Base-by-base conservation (phyloP, 64 coral and sea anemone species). In the Acropora tenuis region DNA sequence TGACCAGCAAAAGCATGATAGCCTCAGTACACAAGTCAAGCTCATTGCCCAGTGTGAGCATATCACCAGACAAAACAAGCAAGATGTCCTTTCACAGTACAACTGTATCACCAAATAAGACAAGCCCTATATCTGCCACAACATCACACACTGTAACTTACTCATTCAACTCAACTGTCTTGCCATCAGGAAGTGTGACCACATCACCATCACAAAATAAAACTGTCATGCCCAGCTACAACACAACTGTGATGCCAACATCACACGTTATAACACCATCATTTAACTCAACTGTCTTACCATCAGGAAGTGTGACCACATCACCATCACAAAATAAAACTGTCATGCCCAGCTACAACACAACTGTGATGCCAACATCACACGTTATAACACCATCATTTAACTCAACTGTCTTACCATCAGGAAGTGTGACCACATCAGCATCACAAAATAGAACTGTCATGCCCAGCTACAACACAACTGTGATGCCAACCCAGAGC, bases 401-500 rank as follows among this genome's bases (percentile, higher is more conserved):
- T 6, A 46, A 66, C 43, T 67, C 6, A 41, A 83, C 80, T 47
- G 42, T 48, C 4, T 47, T 1, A 8, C 80, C 74, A 76, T 44
- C 58, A 7, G 4, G 7, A 41, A 82, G 53, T 44, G 55, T 82
- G 8, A 82, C 55, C 12, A 10, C 59, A 18, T 79, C 77, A 16
- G 58, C 60, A 15, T 76, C 74, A 18, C 52, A 17, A 2, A 61
- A 82, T 41, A 61, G 5, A 41, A 82, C 78, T 40, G 8, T 59
- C 50, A 40, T 12, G 3, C 59, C 52, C 52, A 7, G 6, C 8
- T 69, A 50, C 6, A 76, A 71, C 67, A 73, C 20, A 13, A 75
- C 79, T 75, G 15, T 83, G 41, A 84, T 17, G 43, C 79, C 89
- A 74, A 50, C 65, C 6, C 47, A 48, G 46, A 83, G 45, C 15